phyloP scores from a whole-genome alignment of 2,888 invertebrate species.

The Drosophila lutescens region DNA sequence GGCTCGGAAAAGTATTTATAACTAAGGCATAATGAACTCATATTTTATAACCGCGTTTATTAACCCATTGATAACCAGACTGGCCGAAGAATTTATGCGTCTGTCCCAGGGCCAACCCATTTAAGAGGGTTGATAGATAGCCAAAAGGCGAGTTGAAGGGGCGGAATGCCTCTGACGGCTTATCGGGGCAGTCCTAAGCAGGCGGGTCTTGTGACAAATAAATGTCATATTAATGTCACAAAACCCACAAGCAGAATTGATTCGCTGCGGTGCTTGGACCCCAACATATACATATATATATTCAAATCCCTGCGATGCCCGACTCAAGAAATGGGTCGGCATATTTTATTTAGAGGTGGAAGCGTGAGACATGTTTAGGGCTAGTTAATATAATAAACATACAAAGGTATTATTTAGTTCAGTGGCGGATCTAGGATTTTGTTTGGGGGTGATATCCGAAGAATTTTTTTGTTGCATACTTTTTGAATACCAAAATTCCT shows the following conservation, averaged over 20 bases:
- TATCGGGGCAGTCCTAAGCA: conserved; percentile 57
- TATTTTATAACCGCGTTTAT: conserved; percentile 75
- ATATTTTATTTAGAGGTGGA: conserved; percentile 4
- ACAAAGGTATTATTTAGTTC: too few relatives aligned
- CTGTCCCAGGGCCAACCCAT: conserved; percentile 44
- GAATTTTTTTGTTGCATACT: too few relatives aligned
- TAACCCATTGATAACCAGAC: conserved; percentile 78
- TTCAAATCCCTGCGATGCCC: conserved; percentile 43
- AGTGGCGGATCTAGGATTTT: too few relatives aligned
- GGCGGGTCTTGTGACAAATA: conserved; percentile 72
- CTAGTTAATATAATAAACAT: too few relatives aligned
- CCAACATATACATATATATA: conserved; percentile 12
- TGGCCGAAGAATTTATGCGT: conserved; percentile 67
- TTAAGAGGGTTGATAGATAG: conserved; percentile 28
- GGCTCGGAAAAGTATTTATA: conserved; percentile 68
- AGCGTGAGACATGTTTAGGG: background rate
- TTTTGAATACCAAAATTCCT: too few relatives aligned
- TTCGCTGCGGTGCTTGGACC: conserved; percentile 53
- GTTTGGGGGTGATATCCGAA: too few relatives aligned
- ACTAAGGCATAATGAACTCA: conserved; percentile 76
- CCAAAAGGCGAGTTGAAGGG: background rate
- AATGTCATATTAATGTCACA: conserved; percentile 79
- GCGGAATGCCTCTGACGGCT: conserved; percentile 16
- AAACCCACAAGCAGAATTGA: conserved; percentile 69
- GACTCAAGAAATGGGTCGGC: conserved; percentile 6